phyloP scores from a whole-genome alignment of 1,140 invertebrate species.

The Drosophila tristis region DNA sequence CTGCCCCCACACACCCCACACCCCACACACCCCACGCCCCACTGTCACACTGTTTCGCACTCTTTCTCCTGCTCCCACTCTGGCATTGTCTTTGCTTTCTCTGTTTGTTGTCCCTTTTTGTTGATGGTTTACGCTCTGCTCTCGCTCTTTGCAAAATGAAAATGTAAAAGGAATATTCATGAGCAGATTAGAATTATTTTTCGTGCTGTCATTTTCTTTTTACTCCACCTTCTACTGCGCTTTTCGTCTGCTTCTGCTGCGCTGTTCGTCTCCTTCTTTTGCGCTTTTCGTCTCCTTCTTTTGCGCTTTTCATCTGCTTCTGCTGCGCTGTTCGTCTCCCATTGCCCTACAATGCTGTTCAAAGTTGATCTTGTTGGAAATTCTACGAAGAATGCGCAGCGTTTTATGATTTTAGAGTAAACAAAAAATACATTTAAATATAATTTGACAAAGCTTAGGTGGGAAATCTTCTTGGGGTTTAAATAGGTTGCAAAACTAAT shows the following conservation, averaged over 20 bases:
- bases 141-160: conserved; percentile 76
- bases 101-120: conserved; percentile 59
- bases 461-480: too few relatives aligned
- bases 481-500: too few relatives aligned
- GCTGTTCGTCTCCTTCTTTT: conserved; percentile 34
- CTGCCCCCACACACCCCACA: background rate
- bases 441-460: too few relatives aligned
- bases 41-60: background rate
- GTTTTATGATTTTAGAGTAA: background rate
- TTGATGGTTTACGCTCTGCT: conserved; percentile 62
- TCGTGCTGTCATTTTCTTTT: conserved; percentile 82
- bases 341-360: conserved; percentile 27
- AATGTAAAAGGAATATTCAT: conserved; percentile 84
- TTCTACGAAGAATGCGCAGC: background rate
- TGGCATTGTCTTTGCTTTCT: conserved; percentile 10
- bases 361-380: background rate
- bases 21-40: background rate
- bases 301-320: too few relatives aligned
- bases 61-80: background rate
- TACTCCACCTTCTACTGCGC: conserved; percentile 51
- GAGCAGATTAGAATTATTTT: conserved; percentile 84
- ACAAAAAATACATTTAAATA: too few relatives aligned
- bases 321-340: conserved; percentile 37
- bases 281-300: too few relatives aligned
- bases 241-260: conserved; percentile 37